Base-by-base conservation (phyloP, 2,113 vertebrate genomes). In the Chloropsis hardwickii region DNA sequence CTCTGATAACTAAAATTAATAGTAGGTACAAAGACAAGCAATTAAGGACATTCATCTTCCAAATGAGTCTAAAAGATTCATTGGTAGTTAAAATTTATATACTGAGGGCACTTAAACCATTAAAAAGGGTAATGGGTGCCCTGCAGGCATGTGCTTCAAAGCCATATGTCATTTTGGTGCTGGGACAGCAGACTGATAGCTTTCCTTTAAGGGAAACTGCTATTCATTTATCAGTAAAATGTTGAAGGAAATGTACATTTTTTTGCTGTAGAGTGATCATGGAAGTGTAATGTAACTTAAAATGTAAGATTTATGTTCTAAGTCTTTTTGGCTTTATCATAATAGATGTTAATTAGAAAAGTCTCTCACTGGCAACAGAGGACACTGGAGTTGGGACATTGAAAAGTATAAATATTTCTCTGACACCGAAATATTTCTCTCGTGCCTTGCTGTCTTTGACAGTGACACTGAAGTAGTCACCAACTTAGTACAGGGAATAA, bases 21-120 rank as follows among this genome's bases (percentile, higher is more conserved):
- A 94, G 19, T 62, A 72, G 86, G 71, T 70, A 62, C 94, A 80
- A 96, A 97, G 91, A 96, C 11, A 44, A 96, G 86, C 97, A 96
- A 95, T 98, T 97, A 97, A 93, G 74, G 72, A 79, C 94, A 95
- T 98, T 96, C 77, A 65, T 97, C 97, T 98, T 97, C 81, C 77
- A 95, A 97, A 97, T 96, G 93, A 97, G 82, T 88, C 90, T 91
- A 40, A 93, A 93, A 96, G 84, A 97, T 97, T 89, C 83, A 90
- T 81, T 94, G 70, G 91, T 96, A 92, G 88, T 95, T 98, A 66
- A 76, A 91, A 96, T 98, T 98, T 97, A 96, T 94, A 78, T 90
- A 94, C 83, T 42, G 90, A 97, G 96, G 96, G 78, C 84, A 91
- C 73, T 92, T 90, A 86, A 88, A 65, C 72, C 92, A 86, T 94